A percentile compares a stretch with the other conserved stretches of the same genome.
Conservation (phyloP, 2,888 invertebrate genomes). For the Eurois occulta region DNA sequence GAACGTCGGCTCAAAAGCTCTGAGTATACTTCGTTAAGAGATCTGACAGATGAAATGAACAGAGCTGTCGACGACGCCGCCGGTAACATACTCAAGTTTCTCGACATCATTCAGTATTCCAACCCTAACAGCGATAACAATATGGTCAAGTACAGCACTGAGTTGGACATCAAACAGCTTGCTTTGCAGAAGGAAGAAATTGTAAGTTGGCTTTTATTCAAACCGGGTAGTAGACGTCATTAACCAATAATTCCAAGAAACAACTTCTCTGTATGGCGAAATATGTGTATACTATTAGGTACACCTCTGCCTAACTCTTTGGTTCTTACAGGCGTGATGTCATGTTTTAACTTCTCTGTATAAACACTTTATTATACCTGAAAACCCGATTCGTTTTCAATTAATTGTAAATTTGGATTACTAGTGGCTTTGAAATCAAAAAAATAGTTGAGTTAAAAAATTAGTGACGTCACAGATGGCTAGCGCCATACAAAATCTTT, state of each 20-base stretch:
- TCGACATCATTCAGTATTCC: slow-evolving; percentile 73
- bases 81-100: slow-evolving; percentile 74
- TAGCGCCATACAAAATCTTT: no score
- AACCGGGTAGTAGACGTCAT: not conserved
- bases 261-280: no score
- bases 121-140: slow-evolving; percentile 57
- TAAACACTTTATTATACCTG: not conserved
- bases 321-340: no score
- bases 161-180: slow-evolving; percentile 79
- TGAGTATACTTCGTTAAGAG: slow-evolving; percentile 67
- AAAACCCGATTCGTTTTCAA: not conserved
- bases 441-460: not conserved
- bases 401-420: not conserved
- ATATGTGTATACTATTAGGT: no score
- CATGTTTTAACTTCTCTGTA: not conserved
- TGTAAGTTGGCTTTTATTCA: slow-evolving; percentile 67
- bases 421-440: no score
- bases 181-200: slow-evolving; percentile 81
- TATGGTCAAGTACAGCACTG: slow-evolving; percentile 70
- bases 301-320: no score
- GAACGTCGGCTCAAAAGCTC: slow-evolving; percentile 71
- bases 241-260: not conserved
- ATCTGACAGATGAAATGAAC: slow-evolving; percentile 73
- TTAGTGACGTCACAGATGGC: no score
- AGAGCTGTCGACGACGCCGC: slow-evolving; percentile 73